Evolutionary conservation across 2,797 vertebrate genomes (phyloP).

Genomic region (Bradypodion ventrale): DNA sequence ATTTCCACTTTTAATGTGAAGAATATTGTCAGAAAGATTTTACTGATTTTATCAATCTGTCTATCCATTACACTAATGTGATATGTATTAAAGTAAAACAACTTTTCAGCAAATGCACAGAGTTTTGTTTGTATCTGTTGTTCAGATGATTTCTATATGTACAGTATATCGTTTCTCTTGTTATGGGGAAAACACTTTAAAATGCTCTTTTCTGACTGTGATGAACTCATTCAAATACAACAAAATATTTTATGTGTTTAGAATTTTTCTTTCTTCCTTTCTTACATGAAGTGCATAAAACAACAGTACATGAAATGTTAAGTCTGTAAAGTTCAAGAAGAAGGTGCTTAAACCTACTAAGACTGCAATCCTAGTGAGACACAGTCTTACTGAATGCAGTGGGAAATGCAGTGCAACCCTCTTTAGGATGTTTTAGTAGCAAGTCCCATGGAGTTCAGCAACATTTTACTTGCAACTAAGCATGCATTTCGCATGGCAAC

Average conservation of each 20-base stretch:
- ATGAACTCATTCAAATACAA: not conserved
- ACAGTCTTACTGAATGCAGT: not conserved
- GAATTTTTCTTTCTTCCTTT: not conserved
- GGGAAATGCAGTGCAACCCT: not conserved
- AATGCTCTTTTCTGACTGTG: not conserved
- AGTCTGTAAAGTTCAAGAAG: not conserved
- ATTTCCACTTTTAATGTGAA: not conserved
- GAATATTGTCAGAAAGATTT: not conserved
- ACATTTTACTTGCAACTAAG: not conserved
- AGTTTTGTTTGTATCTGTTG: not conserved
- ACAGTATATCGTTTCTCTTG: not conserved
- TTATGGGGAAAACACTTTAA: not conserved
- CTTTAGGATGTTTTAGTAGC: not conserved
- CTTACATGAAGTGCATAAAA: not conserved
- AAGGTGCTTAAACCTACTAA: not conserved
- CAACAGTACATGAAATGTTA: rapidly evolving
- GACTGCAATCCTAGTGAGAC: not conserved
- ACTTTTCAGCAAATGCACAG: slow-evolving; percentile 28
- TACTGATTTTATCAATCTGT: not conserved
- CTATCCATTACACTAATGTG: not conserved
- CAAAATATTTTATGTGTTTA: slow-evolving; percentile 17
- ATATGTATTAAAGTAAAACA: slow-evolving; percentile 26
- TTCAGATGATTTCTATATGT: slow-evolving; percentile 10
- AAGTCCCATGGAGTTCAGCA: not conserved
- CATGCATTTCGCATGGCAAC: not conserved